phyloP scores from a whole-genome alignment of 2,888 invertebrate species.

The Lacanobia wlatinum region DNA sequence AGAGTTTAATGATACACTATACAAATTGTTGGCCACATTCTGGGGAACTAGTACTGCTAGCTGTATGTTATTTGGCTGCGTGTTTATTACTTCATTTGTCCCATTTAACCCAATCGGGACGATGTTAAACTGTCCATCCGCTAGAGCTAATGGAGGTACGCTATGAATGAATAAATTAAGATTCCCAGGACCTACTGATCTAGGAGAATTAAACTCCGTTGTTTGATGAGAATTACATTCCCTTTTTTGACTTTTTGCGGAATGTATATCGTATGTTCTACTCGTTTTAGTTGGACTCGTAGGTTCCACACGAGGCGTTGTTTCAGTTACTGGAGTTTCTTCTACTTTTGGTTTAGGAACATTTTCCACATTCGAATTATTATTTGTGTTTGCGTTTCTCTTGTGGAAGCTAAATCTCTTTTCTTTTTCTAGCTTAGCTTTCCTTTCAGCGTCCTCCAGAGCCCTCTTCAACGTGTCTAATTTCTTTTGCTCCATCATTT shows the following conservation, averaged over 20 bases:
- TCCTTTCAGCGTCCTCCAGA: constrained; percentile 94
- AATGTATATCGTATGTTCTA: constrained; percentile 84
- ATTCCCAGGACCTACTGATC: constrained; percentile 83
- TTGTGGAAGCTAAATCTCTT: constrained; percentile 84
- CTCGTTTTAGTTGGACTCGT: constrained; percentile 84
- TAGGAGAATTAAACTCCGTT: constrained; percentile 85
- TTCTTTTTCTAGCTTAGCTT: constrained; percentile 93
- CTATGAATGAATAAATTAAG: constrained; percentile 87
- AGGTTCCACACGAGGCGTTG: constrained; percentile 69
- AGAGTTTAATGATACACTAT: constrained; percentile 86
- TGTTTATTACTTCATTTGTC: constrained; percentile 82
- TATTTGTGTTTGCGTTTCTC: constrained; percentile 68
- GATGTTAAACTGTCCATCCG: constrained; percentile 86
- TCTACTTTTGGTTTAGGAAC: constrained; percentile 72
- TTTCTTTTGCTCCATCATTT: constrained; percentile 93
- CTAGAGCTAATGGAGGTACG: constrained; percentile 83
- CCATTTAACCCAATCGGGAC: constrained; percentile 86
- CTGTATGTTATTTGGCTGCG: constrained; percentile 89
- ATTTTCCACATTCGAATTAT: constrained; percentile 60
- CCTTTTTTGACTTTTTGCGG: constrained; percentile 84
- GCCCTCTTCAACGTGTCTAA: constrained; percentile 94
- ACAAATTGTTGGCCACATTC: constrained; percentile 83
- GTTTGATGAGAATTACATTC: constrained; percentile 83
- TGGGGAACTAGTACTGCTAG: constrained; percentile 91
- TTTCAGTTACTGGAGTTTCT: constrained; percentile 70